phyloP scores from a whole-genome alignment of 2,797 vertebrate species.

The Pogoniulus pusillus region DNA sequence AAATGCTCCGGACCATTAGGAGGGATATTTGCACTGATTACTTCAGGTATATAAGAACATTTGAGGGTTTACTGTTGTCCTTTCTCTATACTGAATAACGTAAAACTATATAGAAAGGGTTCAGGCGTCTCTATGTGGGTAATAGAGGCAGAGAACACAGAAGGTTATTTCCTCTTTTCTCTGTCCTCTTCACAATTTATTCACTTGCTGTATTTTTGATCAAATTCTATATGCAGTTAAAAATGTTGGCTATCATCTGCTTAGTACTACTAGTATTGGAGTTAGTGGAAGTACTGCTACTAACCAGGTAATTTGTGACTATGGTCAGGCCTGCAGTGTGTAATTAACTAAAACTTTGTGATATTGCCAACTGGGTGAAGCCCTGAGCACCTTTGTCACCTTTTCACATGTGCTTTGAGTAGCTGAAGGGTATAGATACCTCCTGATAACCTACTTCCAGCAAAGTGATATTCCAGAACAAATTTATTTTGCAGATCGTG shows the following conservation, averaged over 20 bases:
- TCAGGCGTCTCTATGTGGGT: background rate
- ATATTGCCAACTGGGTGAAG: background rate
- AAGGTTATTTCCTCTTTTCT: background rate
- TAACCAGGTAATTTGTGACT: background rate
- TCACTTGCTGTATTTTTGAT: background rate
- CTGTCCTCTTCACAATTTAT: background rate
- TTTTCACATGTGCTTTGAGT: background rate
- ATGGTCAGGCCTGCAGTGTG: background rate
- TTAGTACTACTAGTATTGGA: background rate
- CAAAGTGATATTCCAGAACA: background rate
- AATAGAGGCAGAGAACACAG: background rate
- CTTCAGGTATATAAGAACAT: background rate
- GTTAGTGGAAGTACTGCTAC: background rate
- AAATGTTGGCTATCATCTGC: background rate
- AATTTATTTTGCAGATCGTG: background rate
- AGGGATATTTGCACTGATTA: background rate
- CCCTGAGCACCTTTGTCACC: background rate
- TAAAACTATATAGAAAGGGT: background rate
- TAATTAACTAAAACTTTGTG: background rate
- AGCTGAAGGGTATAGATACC: background rate
- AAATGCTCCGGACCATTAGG: background rate
- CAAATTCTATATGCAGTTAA: background rate
- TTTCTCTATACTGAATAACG: background rate
- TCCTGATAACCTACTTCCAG: background rate
- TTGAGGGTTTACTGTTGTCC: background rate